Conservation (phyloP, 2,797 vertebrate genomes). For the Sebastes trivittatus region DNA sequence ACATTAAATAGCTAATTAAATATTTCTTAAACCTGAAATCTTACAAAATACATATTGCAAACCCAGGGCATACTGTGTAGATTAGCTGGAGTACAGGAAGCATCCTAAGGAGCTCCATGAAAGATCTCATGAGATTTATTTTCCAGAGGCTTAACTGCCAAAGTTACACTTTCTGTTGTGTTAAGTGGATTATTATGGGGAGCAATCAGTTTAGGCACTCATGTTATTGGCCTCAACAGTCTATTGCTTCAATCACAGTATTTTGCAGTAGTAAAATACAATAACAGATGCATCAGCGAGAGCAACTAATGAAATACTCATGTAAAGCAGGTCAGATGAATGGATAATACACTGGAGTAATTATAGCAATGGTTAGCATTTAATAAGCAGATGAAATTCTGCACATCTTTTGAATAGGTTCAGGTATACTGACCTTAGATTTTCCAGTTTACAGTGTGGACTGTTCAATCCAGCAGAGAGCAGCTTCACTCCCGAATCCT, state of each 20-base stretch:
- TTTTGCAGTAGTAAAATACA: too few relatives aligned
- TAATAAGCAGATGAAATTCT: not conserved
- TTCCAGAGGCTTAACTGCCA: too few relatives aligned
- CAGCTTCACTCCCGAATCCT: not conserved
- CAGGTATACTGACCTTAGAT: not conserved
- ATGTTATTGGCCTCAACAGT: too few relatives aligned
- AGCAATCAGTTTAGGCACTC: too few relatives aligned
- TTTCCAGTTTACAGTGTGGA: constrained; percentile 1
- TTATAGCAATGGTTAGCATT: not conserved
- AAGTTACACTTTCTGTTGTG: too few relatives aligned
- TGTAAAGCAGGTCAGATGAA: not conserved
- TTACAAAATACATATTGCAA: not conserved
- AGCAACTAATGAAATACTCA: not conserved
- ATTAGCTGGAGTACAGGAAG: too few relatives aligned
- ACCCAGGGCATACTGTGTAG: too few relatives aligned
- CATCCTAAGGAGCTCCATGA: too few relatives aligned
- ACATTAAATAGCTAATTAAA: not conserved
- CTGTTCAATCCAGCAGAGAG: not conserved
- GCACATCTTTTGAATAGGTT: not conserved
- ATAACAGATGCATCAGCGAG: not conserved
- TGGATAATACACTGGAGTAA: not conserved
- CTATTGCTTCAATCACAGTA: too few relatives aligned
- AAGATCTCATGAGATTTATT: too few relatives aligned
- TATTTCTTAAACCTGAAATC: not conserved
- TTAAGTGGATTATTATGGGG: too few relatives aligned